Evolutionary conservation across 2,113 vertebrate species (phyloP).

Genomic region (Psammodynastes pulverulentus): DNA sequence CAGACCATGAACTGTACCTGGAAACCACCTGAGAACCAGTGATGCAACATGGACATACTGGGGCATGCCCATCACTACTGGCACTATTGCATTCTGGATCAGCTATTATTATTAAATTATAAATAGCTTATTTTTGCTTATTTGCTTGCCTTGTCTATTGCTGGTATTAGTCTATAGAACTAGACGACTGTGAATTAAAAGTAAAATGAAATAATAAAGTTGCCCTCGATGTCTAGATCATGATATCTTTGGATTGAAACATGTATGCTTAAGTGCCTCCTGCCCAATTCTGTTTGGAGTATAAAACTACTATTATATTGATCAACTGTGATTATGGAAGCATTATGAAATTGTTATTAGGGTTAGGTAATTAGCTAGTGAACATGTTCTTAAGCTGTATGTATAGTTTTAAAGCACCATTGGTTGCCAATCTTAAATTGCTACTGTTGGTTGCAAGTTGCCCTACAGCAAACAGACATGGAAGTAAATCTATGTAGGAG

Average conservation of each 20-base stretch:
- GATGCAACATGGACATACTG: not conserved
- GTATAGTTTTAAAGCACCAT: not conserved
- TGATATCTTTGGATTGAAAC: not conserved
- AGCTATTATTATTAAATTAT: not conserved
- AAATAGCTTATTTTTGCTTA: not conserved
- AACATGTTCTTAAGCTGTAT: not conserved
- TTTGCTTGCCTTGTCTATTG: not conserved
- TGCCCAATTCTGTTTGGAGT: not conserved
- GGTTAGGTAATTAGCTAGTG: not conserved
- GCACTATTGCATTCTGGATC: not conserved
- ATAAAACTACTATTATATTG: too few relatives aligned
- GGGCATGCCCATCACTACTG: not conserved
- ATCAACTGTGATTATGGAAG: not conserved
- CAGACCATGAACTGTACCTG: not conserved
- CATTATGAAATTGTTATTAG: not conserved
- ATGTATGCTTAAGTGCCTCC: not conserved
- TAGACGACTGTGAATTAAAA: not conserved
- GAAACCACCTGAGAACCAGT: not conserved
- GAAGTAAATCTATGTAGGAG: not conserved
- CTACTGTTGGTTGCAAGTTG: not conserved
- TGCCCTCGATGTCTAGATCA: not conserved
- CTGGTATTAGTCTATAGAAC: too few relatives aligned
- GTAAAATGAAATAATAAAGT: not conserved
- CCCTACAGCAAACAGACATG: not conserved
- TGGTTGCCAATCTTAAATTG: not conserved